Percentiles rank a stretch among this genome's conserved stretches.
These are phyloP conservation scores for Pristionchus fissidentatus DNA, from an alignment of 2,888 invertebrate species.

Conservation along the genomic window DNA sequence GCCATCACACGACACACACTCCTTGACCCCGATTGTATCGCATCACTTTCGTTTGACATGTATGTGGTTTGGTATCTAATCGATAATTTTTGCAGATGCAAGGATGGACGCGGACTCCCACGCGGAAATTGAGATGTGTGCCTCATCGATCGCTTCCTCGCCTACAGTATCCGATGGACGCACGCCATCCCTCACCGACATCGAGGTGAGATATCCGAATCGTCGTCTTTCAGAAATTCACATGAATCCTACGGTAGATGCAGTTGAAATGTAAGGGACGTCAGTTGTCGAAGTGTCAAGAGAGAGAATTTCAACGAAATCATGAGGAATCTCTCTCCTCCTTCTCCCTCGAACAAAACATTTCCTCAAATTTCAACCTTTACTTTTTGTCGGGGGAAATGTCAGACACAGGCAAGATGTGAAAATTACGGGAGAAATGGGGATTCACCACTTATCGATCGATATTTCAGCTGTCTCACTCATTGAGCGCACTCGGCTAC, in stretches of 20 bases:
- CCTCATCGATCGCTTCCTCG: slow-evolving; percentile 13
- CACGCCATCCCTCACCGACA: slow-evolving; percentile 24
- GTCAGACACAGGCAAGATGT: slow-evolving; percentile 3
- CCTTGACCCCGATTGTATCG: background rate
- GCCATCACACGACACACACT: too few species aligned
- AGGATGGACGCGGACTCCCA: background rate
- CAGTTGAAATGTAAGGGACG: background rate
- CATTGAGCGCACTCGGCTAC: slow-evolving; percentile 20
- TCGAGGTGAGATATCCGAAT: slow-evolving; percentile 25
- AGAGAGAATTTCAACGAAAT: slow-evolving; percentile 23
- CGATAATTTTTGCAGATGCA: background rate
- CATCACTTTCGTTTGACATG: too few species aligned
- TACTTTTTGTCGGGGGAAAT: background rate
- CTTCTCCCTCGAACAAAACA: slow-evolving; percentile 15
- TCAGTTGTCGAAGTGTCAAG: background rate
- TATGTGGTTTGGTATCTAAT: background rate
- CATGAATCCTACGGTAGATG: slow-evolving; percentile 1
- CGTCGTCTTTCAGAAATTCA: background rate
- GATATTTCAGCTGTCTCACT: slow-evolving; percentile 25
- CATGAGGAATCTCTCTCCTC: background rate
- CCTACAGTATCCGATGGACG: slow-evolving; percentile 29
- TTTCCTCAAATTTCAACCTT: slow-evolving; percentile 34
- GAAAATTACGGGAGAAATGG: background rate
- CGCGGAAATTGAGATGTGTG: background rate
- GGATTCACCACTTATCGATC: background rate